Evolutionary conservation across 2,888 invertebrate genomes (phyloP).

Genomic region (Eupeodes latifasciatus): DNA sequence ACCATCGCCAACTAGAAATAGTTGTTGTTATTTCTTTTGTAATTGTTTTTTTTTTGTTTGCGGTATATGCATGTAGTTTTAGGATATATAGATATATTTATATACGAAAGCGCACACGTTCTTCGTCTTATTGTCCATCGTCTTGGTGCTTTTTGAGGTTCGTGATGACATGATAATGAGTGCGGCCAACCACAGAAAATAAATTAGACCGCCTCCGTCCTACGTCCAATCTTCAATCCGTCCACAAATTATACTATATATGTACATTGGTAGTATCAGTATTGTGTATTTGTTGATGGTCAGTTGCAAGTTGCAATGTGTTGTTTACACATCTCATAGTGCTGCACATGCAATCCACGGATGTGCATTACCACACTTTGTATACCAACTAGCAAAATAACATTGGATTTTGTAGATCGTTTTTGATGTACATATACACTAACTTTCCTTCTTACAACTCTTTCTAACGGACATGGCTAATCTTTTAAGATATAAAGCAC

Average conservation of each 20-base stretch:
- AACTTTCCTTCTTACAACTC: not conserved
- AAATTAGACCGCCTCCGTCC: conserved; percentile 76
- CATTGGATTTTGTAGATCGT: conserved; percentile 11
- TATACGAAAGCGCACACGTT: conserved; percentile 63
- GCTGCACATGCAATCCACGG: conserved; percentile 65
- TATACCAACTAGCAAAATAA: not conserved
- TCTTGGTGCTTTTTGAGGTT: conserved; percentile 65
- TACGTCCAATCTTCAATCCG: conserved; percentile 41
- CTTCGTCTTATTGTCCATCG: conserved; percentile 56
- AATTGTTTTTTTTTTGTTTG: conserved; percentile 60
- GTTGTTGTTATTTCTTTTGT: conserved; percentile 49
- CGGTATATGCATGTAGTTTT: conserved; percentile 19
- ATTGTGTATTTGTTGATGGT: not conserved
- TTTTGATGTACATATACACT: conserved; percentile 11
- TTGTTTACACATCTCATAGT: conserved; percentile 31
- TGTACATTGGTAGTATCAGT: not conserved
- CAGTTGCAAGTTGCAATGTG: conserved; percentile 27
- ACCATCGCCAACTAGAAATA: conserved; percentile 46
- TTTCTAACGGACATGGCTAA: conserved; percentile 28
- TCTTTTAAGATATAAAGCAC: conserved; percentile 25
- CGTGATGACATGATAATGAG: conserved; percentile 79
- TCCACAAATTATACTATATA: not conserved
- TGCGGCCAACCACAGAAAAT: conserved; percentile 78
- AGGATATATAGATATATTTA: not conserved
- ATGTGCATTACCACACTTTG: conserved; percentile 71